Percentiles rank a stretch among this genome's conserved stretches.
These are phyloP conservation scores for Orthonevra nobilis DNA, from an alignment of 2,888 invertebrate genomes.

Conservation along the genomic window DNA sequence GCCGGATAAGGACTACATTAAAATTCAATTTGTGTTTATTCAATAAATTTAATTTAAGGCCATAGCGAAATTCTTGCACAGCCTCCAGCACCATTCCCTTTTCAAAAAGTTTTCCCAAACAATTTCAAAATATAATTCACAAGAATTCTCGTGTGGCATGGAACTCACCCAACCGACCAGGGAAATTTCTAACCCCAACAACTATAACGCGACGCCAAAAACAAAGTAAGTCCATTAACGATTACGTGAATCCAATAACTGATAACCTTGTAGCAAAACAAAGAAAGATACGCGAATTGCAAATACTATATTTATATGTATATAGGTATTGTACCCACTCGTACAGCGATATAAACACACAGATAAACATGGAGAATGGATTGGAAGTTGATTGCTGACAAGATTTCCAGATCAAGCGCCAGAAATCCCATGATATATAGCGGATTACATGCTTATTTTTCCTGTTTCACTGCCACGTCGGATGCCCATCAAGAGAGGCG, in stretches of 20 bases:
- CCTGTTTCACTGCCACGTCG: neutral
- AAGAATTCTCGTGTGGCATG: slow-evolving; percentile 33
- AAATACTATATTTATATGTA: too few species aligned
- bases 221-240: slow-evolving; percentile 62
- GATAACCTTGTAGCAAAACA: slow-evolving; percentile 29
- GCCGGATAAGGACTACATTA: slow-evolving; percentile 47
- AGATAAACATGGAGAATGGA: slow-evolving; percentile 49
- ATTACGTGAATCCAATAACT: slow-evolving; percentile 67
- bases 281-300: slow-evolving; percentile 29
- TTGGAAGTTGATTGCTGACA: slow-evolving; percentile 62
- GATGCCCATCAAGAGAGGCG: slow-evolving; percentile 24
- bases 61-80: too few species aligned
- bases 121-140: slow-evolving; percentile 47
- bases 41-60: slow-evolving; percentile 60
- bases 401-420: slow-evolving; percentile 57
- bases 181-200: slow-evolving; percentile 9
- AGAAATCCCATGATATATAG: slow-evolving; percentile 62
- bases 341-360: slow-evolving; percentile 36
- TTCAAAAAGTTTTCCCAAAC: slow-evolving; percentile 26
- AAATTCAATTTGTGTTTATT: slow-evolving; percentile 58
- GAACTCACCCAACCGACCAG: slow-evolving; percentile 21
- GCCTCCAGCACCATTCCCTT: neutral
- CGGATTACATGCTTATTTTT: slow-evolving; percentile 31
- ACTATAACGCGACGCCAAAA: slow-evolving; percentile 32
- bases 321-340: too few species aligned